These are phyloP conservation scores for Thunnus albacares DNA, from an alignment of 2,797 vertebrate genomes.

Conservation along the genomic window DNA sequence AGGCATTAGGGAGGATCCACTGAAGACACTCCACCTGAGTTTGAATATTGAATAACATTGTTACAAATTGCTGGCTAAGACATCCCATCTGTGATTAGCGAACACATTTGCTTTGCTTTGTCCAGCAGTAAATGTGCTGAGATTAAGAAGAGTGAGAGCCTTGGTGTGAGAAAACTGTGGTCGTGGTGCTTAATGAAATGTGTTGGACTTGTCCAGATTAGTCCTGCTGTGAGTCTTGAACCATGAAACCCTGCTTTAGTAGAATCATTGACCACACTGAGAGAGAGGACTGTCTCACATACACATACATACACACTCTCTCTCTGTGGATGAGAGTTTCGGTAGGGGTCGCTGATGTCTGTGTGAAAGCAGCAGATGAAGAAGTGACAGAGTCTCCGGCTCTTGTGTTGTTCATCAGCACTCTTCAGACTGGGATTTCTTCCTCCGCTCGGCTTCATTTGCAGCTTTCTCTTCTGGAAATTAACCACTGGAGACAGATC, in stretches of 20 bases:
- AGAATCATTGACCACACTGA: neutral
- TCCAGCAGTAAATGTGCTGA: neutral
- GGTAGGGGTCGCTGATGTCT: slow-evolving; percentile 71
- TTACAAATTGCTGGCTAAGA: neutral
- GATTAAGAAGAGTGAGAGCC: too few species aligned
- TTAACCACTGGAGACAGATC: slow-evolving; percentile 46
- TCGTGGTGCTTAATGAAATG: slow-evolving; percentile 31
- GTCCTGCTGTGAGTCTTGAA: slow-evolving; percentile 17
- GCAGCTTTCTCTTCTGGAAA: slow-evolving; percentile 57
- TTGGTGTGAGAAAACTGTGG: neutral
- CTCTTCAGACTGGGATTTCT: slow-evolving; percentile 47
- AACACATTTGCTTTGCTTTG: neutral
- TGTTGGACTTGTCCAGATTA: slow-evolving; percentile 21
- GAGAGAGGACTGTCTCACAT: neutral
- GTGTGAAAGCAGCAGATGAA: slow-evolving; percentile 21
- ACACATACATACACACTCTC: neutral
- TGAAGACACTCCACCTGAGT: neutral
- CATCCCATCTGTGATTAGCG: neutral
- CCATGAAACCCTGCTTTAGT: neutral
- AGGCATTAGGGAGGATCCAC: neutral
- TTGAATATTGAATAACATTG: neutral
- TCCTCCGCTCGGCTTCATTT: slow-evolving; percentile 45
- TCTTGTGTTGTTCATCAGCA: slow-evolving; percentile 34
- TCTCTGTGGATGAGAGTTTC: neutral
- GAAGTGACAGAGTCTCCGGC: slow-evolving; percentile 37